These are phyloP conservation scores for Ailuropoda melanoleuca DNA, from an alignment of 2,113 vertebrate genomes.

Conservation along the genomic window DNA sequence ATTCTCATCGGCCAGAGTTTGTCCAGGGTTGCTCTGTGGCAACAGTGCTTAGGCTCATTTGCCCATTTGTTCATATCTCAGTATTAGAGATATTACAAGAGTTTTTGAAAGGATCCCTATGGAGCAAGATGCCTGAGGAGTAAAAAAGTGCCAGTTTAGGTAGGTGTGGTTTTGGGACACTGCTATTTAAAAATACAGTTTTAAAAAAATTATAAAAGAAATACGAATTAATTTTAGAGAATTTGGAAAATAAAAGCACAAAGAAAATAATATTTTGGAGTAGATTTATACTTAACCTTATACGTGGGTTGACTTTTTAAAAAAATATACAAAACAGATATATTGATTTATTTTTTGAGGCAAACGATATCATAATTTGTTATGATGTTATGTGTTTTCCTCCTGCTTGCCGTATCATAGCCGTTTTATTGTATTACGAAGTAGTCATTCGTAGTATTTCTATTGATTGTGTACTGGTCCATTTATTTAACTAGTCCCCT, in stretches of 20 bases:
- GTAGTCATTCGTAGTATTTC: not conserved
- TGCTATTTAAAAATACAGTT: not conserved
- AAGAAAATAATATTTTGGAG: not conserved
- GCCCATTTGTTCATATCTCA: not conserved
- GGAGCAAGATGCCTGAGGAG: not conserved
- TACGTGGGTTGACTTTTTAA: not conserved
- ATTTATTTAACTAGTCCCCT: not conserved
- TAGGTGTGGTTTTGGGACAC: not conserved
- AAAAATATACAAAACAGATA: not conserved
- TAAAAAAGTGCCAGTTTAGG: not conserved
- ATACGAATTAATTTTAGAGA: not conserved
- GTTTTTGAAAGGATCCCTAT: not conserved
- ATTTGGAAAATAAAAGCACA: not conserved
- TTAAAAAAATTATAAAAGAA: not conserved
- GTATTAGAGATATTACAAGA: not conserved
- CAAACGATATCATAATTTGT: not conserved
- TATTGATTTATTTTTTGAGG: not conserved
- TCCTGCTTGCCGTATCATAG: not conserved
- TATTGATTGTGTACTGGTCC: not conserved
- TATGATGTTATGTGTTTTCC: not conserved
- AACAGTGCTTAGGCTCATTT: not conserved
- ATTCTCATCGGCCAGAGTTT: not conserved
- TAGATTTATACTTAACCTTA: not conserved
- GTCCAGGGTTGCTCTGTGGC: not conserved
- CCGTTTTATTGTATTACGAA: not conserved